phyloP scores from a whole-genome alignment of 2,797 vertebrate species.

The Carduelis carduelis region DNA sequence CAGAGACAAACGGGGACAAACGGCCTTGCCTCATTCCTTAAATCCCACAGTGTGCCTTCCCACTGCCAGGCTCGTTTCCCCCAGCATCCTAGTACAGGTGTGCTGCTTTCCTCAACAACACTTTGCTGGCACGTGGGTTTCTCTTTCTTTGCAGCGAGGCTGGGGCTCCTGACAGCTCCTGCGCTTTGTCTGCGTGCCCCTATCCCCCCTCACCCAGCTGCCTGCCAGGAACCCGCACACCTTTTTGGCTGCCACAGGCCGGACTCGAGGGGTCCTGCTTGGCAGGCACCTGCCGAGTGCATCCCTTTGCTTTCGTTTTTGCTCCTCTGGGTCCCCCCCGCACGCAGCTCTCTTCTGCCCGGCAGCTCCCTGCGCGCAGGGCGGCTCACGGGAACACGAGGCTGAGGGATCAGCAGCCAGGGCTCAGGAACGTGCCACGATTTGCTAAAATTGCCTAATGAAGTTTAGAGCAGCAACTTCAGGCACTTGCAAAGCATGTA shows the following conservation, averaged over 20 bases:
- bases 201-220: neutral
- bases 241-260: neutral
- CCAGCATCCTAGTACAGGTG: neutral
- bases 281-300: fast-evolving
- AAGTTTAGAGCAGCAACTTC: neutral
- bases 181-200: neutral
- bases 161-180: fast-evolving
- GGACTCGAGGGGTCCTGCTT: fast-evolving
- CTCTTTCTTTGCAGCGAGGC: neutral
- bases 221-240: fast-evolving
- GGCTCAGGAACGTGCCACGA: neutral
- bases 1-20: neutral
- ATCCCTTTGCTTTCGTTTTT: neutral
- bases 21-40: neutral
- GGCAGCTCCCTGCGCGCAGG: neutral
- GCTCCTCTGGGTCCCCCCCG: neutral
- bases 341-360: neutral
- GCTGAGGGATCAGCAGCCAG: neutral
- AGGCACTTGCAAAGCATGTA: neutral
- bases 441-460: neutral
- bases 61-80: neutral
- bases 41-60: fast-evolving
- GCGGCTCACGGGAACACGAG: fast-evolving
- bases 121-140: neutral
- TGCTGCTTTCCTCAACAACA: fast-evolving